Base-by-base conservation (phyloP, 37 sponge, comb jelly and placozoan species). In the Tethya wilhelma region DNA sequence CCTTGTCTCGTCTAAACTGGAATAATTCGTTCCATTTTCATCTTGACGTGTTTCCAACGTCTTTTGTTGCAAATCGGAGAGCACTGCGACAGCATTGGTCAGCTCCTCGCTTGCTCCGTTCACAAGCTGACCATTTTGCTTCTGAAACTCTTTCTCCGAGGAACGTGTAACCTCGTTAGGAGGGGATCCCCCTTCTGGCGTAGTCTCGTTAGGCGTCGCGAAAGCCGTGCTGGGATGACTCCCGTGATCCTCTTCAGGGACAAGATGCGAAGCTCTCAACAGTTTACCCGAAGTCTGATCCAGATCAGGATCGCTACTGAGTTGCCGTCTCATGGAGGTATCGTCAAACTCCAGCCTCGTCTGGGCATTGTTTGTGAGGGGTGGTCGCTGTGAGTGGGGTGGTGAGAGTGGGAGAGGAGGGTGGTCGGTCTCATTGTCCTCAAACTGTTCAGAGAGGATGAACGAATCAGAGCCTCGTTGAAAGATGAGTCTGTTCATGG, bases 151-250 rank as follows among this genome's bases (percentile, higher is more conserved):
- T 14, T 36, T 26, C n/a, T 69, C 69, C 4, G 69, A 69, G 43
- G 69, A 69, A 4, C n/a, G n/a, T n/a, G n/a, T n/a, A n/a, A n/a
- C n/a, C n/a, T n/a, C n/a, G n/a, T n/a, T n/a, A n/a, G 65, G 65
- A n/a, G 11, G 11, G 65, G 25, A 25, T 64, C 9, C 65, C 29
- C 29, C 28, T 9, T 34, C 41, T 26, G 43, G 53, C 1, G 77
- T 59, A 49, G 33, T 22, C 8, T 11, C 69, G 22, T 69, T 43
- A 2, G 69, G 69, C 5, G 73, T 72, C 55, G 55, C 73, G 49
- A 53, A 53, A 1, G 53, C 49, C 11, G 49, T 29, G 29, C 55
- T 32, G 12, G 73, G 4, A 1, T 19, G 22, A 46, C 73, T 49
- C 3, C 33, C 36, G 5, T 55, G 17, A 4, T 49, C 66, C 9